These are phyloP conservation scores for Nansenia antarctica DNA, from an alignment of 2,113 vertebrate genomes.

Conservation along the genomic window DNA sequence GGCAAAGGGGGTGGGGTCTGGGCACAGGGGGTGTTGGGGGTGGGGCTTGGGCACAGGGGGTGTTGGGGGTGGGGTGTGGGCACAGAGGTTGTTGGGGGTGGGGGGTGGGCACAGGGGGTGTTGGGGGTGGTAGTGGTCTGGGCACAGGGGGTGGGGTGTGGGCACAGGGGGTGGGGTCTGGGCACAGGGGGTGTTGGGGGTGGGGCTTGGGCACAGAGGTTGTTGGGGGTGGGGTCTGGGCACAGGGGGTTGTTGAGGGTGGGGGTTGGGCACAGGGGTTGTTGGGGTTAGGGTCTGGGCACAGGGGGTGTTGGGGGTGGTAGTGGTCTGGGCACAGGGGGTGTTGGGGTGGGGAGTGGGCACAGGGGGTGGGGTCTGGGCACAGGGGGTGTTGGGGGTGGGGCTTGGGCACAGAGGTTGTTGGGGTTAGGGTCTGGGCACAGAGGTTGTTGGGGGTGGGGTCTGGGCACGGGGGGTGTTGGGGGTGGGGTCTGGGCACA, in stretches of 20 bases:
- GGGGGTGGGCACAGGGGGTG: constrained; percentile 33
- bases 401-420: too few relatives aligned
- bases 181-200: too few relatives aligned
- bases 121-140: constrained; percentile 26
- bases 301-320: too few relatives aligned
- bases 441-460: constrained; percentile 42
- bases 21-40: constrained; percentile 32
- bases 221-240: constrained; percentile 25
- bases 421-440: too few relatives aligned
- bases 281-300: constrained; percentile 25
- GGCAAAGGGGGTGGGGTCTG: constrained; percentile 29
- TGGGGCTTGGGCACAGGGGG: constrained; percentile 26
- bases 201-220: constrained; percentile 38
- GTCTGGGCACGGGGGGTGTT: constrained; percentile 32
- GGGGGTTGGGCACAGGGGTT: constrained; percentile 30
- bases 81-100: constrained; percentile 41
- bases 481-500: constrained; percentile 23
- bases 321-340: too few relatives aligned
- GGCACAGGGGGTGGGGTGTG: too few relatives aligned
- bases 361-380: constrained; percentile 30
- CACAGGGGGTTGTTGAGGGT: too few relatives aligned
- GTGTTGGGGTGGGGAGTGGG: constrained; percentile 32
- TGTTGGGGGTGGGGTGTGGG: too few relatives aligned
- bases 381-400: constrained; percentile 29
- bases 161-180: constrained; percentile 33